Base-by-base conservation (phyloP, 2,797 vertebrate species). In the Pseudotriccus pelzelni region DNA sequence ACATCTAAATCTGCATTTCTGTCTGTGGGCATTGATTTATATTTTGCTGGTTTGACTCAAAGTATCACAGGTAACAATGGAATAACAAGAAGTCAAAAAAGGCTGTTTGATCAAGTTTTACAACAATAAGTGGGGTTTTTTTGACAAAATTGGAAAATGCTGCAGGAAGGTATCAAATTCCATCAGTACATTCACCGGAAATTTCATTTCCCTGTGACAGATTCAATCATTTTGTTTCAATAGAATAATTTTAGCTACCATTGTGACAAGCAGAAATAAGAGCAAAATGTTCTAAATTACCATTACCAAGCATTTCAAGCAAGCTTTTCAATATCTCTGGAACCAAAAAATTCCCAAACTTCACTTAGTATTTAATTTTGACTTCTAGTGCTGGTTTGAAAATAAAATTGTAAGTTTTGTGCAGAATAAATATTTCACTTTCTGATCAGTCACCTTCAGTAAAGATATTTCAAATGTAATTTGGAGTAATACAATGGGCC, bases 171-270 rank as follows among this genome's bases (percentile, higher is more conserved):
- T 91, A 75, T 91, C 79, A 86, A 91, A 90, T 84, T 84, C 49
- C 55, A 75, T 34, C 64, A 56, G 25, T n/a, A 49, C 53, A 85
- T 94, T 91, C 69, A 88, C 56, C 2, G 2, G 56, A 95, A 90
- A 88, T 88, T 84, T 49, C 69, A 68, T 90, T 93, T 93, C 56
- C 60, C n/a, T 58, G 52, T 73, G 59, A 87, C 78, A 81, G 6
- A 64, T 43, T 94, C 46, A 83, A 88, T 95, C 1, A 76, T 47
- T 91, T 89, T 75, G 19, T 72, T 94, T 94, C 75, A 85, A 62
- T 47, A 87, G 68, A 89, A 91, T 77, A 93, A 92, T 83, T 91
- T 93, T 79, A 95, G 84, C 64, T 93, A 75, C 49, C 93, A 83
- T 91, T 94, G 80, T 89, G 75, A 85, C 82, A 87, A 78, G 82